Conservation (phyloP, 2,113 vertebrate species). For the Istiophorus platypterus region DNA sequence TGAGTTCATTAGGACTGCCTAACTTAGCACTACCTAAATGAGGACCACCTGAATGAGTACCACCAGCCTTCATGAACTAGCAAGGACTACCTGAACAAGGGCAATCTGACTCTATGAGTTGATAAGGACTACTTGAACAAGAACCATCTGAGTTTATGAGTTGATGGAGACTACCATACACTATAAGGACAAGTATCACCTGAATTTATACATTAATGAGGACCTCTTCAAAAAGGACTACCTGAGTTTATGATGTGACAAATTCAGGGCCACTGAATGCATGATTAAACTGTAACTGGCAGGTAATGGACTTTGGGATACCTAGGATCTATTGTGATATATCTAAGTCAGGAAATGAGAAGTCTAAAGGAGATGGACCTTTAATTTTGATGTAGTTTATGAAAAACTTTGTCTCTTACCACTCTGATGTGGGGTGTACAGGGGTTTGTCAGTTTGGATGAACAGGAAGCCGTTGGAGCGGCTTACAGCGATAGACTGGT, state of each 20-base stretch:
- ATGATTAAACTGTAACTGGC: not conserved
- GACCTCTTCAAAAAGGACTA: not conserved
- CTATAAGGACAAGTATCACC: no score
- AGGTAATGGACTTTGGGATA: not conserved
- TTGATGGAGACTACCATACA: no score
- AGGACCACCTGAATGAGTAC: not conserved
- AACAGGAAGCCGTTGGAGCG: constrained; percentile 92
- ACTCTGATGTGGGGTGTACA: constrained; percentile 92
- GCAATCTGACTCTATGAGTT: no score
- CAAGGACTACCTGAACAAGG: not conserved
- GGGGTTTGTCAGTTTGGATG: constrained; percentile 92
- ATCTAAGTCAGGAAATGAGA: not conserved
- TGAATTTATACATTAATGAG: no score
- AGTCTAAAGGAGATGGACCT: not conserved
- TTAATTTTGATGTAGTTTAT: not conserved
- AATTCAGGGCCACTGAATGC: not conserved
- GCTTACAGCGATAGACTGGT: constrained; percentile 83
- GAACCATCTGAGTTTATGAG: no score
- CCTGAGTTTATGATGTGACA: not conserved
- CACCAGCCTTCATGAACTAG: no score
- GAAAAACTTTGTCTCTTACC: constrained; percentile 76
- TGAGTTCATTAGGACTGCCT: not conserved
- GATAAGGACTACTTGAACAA: no score
- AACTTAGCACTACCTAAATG: no score
- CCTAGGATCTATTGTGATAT: not conserved